Conservation (phyloP, 2,797 vertebrate species). For the Argentina silus region DNA sequence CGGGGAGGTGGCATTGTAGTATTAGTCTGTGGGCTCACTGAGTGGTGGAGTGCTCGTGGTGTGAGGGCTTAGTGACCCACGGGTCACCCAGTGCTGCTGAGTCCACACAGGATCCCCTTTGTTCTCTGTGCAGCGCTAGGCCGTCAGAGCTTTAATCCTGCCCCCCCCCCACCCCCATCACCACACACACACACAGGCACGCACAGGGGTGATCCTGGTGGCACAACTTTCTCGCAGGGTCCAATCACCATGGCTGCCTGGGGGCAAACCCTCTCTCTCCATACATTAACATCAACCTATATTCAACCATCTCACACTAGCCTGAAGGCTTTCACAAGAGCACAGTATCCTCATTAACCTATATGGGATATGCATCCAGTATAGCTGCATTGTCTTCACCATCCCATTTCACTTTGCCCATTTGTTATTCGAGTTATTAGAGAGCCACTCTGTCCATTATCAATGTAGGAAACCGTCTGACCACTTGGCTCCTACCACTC, state of each 20-base stretch:
- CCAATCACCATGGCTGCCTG: background rate
- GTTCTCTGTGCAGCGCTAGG: slow-evolving; percentile 14
- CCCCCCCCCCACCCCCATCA: background rate
- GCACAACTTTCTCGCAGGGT: background rate
- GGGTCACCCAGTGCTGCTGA: slow-evolving; percentile 13
- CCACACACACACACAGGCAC: background rate
- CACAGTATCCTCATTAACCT: background rate
- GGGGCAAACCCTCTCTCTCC: background rate
- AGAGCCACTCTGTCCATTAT: background rate
- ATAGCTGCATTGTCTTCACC: no score
- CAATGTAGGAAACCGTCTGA: background rate
- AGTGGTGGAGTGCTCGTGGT: slow-evolving; percentile 15
- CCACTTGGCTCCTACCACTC: background rate
- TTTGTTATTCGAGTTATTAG: background rate
- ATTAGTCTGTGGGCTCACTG: background rate
- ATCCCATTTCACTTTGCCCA: no score
- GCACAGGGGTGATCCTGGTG: background rate
- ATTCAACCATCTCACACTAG: background rate
- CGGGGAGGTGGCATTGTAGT: background rate
- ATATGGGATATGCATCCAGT: no score
- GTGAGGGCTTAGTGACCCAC: slow-evolving; percentile 25
- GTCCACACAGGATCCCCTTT: slow-evolving; percentile 33
- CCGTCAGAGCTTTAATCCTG: background rate
- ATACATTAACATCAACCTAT: background rate
- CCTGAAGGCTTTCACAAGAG: background rate